These are phyloP conservation scores for Pseudoips prasinana DNA, from an alignment of 2,888 invertebrate species.

Conservation along the genomic window DNA sequence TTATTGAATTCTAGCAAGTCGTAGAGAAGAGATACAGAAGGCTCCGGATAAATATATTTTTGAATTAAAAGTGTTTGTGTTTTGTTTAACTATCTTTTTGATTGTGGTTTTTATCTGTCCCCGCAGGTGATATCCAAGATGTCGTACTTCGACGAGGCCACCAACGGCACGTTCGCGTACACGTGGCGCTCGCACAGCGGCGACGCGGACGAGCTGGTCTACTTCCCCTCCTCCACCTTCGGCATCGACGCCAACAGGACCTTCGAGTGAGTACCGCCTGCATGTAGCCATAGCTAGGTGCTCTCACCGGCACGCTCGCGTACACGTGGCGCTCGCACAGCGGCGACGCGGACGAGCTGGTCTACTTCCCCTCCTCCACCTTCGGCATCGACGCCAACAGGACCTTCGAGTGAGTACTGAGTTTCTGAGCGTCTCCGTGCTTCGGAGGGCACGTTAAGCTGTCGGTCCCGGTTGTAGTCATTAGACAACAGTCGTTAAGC, in stretches of 20 bases:
- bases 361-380: conserved; percentile 94
- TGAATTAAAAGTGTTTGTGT: no score
- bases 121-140: conserved; percentile 91
- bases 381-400: conserved; percentile 97
- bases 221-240: conserved; percentile 94
- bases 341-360: conserved; percentile 91
- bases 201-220: conserved; percentile 91
- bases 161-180: conserved; percentile 91
- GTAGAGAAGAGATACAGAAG: no score
- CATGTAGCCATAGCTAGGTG: no score
- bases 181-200: conserved; percentile 93
- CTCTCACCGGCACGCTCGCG: conserved; percentile 89
- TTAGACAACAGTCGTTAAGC: no score
- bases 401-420: conserved; percentile 93
- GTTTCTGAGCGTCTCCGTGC: no score
- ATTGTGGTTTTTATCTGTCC: no score
- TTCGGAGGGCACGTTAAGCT: no score
- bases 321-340: conserved; percentile 93
- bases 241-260: conserved; percentile 97
- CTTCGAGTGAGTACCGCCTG: conserved; percentile 90
- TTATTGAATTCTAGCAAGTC: no score
- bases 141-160: conserved; percentile 92
- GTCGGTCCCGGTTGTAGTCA: no score
- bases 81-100: no score
- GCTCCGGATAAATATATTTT: no score